A percentile compares a stretch with the other conserved stretches of the same genome.
Evolutionary conservation across 2,797 vertebrate genomes (phyloP).

Genomic region (Erethizon dorsatum): DNA sequence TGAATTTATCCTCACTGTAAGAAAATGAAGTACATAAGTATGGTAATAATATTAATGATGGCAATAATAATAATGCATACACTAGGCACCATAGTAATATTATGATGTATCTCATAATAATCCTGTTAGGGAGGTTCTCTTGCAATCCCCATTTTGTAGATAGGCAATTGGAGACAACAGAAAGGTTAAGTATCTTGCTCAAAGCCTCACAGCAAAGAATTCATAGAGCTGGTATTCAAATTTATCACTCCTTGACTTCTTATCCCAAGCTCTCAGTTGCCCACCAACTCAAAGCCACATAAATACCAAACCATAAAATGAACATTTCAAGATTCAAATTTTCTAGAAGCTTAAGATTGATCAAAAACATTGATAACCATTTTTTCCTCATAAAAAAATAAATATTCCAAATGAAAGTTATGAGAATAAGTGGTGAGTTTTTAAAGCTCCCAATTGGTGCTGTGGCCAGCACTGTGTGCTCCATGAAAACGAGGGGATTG

Average conservation of each 20-base stretch:
- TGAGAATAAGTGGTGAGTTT: neutral
- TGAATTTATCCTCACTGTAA: neutral
- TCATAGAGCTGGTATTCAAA: neutral
- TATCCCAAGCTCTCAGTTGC: neutral
- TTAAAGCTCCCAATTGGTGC: neutral
- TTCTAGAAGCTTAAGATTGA: neutral
- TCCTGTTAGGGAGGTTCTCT: neutral
- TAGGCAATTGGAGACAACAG: neutral
- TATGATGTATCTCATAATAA: neutral
- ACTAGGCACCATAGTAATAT: neutral
- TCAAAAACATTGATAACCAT: neutral
- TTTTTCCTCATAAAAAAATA: constrained; percentile 42
- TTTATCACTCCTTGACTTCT: neutral
- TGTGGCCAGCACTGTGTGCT: neutral
- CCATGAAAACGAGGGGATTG: constrained; percentile 7
- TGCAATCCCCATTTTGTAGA: neutral
- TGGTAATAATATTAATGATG: neutral
- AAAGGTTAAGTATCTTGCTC: neutral
- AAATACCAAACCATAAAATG: neutral
- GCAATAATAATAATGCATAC: neutral
- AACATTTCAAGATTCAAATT: constrained; percentile 12
- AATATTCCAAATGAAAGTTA: neutral
- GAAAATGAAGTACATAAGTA: neutral
- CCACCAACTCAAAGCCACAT: neutral
- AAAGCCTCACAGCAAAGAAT: constrained; percentile 12